Evolutionary conservation across 92 coral and sea anemone species (phyloP), one percentile per base, ranked within the genome.

Genomic region (Epizoanthus stellaris): DNA sequence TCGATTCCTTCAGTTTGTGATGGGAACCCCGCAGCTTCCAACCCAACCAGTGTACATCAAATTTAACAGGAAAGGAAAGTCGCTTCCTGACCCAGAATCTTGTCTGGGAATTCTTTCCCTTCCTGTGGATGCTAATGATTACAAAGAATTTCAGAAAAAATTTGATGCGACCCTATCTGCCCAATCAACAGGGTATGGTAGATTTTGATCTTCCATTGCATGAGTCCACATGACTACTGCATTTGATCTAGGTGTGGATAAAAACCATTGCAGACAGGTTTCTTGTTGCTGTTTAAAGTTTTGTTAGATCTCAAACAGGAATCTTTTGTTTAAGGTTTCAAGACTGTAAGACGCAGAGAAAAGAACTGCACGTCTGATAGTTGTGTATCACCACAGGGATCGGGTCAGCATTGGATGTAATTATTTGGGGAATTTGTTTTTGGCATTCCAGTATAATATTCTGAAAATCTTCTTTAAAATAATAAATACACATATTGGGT

Each of bases 71-170:
- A 76, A 76, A 36, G 80, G 64, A 23, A 83, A 82, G 75, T 12
- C 60, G 3, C 84, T 88, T 4, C 91, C 88, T 17, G 91, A 88
- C 69, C 85, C 87, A 34, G 91, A 88, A 43, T 79, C 91, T 36
- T 88, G 88, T 30, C 12, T 73, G 67, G 91, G 88, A 21, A 57
- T 84, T 19, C 70, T 88, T 14, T 68, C 88, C 83, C 73, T 87
- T 30, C 90, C 88, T 10, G 59, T 40, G 13, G 70, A 84, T 88
- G 72, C 67, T 8, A 21, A 67, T 38, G 73, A 81, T 43, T 87
- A 21, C 49, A 13, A 61, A 25, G 75, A 87, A 5, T 87, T 77
- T 14, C 72, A 81, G 61, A 20, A 60, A 30, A 82, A 56, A 67
- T 57, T 87, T 19, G 80, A 73, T 62, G 21, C 79, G 13, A 87